These are phyloP conservation scores for Progne subis DNA, from an alignment of 2,113 vertebrate species.

Conservation along the genomic window DNA sequence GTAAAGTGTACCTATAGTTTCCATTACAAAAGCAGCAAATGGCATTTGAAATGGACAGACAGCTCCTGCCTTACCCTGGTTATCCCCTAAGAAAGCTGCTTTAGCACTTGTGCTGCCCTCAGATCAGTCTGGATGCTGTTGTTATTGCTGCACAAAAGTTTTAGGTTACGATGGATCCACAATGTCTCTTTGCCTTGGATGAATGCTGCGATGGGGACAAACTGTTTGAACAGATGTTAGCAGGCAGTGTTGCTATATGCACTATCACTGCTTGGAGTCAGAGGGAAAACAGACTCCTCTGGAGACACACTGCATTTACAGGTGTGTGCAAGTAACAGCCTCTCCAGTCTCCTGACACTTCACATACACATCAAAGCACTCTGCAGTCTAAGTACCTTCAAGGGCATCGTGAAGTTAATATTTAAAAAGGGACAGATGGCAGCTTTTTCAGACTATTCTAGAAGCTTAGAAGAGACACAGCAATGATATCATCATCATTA, in stretches of 20 bases:
- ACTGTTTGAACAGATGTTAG: neutral
- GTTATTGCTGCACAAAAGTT: neutral
- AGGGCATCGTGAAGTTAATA: slow-evolving; percentile 28
- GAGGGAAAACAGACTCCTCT: neutral
- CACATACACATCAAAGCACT: neutral
- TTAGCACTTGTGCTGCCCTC: neutral
- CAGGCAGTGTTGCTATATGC: neutral
- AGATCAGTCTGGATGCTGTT: neutral
- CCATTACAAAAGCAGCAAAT: neutral
- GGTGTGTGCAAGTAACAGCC: neutral
- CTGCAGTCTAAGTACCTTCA: neutral
- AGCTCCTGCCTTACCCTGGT: neutral
- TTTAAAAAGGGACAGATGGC: slow-evolving; percentile 27
- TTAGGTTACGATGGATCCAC: neutral
- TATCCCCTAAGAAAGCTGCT: neutral
- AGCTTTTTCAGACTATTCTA: slow-evolving; percentile 30
- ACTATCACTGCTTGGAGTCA: neutral
- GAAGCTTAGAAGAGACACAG: slow-evolving; percentile 5
- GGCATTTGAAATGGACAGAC: neutral
- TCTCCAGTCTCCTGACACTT: neutral
- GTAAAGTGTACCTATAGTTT: neutral
- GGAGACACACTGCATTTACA: neutral
- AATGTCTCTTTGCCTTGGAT: neutral
- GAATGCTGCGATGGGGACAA: neutral
- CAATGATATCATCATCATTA: neutral